Percentiles rank a stretch among this genome's conserved stretches.
phyloP scores from a whole-genome alignment of 1,140 invertebrate species.

The Pantala flavescens region DNA sequence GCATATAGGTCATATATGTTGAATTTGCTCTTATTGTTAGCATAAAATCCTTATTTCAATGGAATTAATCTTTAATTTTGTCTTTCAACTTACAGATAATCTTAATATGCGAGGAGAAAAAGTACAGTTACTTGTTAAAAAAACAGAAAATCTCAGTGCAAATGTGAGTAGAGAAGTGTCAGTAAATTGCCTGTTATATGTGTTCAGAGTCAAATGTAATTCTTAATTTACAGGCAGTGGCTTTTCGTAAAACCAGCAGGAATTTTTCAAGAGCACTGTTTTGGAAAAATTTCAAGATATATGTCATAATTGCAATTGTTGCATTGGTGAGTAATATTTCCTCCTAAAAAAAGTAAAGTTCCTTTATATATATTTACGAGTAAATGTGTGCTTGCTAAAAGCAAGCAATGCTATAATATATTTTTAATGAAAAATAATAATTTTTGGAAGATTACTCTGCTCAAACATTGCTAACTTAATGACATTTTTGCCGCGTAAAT shows the following conservation, averaged over 20 bases:
- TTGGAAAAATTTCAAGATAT: slow-evolving; percentile 90
- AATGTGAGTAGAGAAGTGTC: slow-evolving; percentile 55
- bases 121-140: slow-evolving; percentile 79
- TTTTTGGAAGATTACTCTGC: neutral
- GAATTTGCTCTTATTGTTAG: no score
- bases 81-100: slow-evolving; percentile 51
- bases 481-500: no score
- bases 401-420: no score
- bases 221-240: slow-evolving; percentile 59
- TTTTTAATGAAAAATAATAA: no score
- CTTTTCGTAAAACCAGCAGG: slow-evolving; percentile 75
- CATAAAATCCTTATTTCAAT: no score
- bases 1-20: no score
- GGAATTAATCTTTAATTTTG: slow-evolving; percentile 11
- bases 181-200: slow-evolving; percentile 3
- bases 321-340: slow-evolving; percentile 47
- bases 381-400: neutral
- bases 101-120: slow-evolving; percentile 77
- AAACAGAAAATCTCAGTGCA: slow-evolving; percentile 78
- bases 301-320: slow-evolving; percentile 61
- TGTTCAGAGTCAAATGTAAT: slow-evolving; percentile 17
- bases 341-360: no score
- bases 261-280: slow-evolving; percentile 77
- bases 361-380: neutral
- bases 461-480: no score